Evolutionary conservation across 2,888 invertebrate species (phyloP).

Genomic region (Euzetes globulus): DNA sequence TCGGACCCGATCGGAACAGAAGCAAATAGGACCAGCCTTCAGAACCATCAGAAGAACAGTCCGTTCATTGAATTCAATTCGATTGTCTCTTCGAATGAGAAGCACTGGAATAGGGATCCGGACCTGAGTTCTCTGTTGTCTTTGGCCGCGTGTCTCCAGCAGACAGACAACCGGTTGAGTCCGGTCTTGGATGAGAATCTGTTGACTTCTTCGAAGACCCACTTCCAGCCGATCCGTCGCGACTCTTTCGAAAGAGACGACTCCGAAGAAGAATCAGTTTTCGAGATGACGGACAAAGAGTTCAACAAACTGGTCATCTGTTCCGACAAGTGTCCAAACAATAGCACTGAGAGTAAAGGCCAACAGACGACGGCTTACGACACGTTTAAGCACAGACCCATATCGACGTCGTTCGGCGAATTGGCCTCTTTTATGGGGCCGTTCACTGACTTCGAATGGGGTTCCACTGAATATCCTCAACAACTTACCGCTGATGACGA

Average conservation of each 20-base stretch:
- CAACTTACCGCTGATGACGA: background rate
- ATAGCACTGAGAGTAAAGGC: background rate
- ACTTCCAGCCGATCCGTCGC: conserved; percentile 71
- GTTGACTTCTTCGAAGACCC: conserved; percentile 67
- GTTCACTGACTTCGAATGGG: conserved; percentile 16
- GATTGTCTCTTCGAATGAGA: background rate
- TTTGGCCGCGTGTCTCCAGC: background rate
- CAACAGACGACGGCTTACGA: no score
- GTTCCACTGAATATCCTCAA: background rate
- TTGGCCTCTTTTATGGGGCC: conserved; percentile 30
- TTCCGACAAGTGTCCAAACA: conserved; percentile 30
- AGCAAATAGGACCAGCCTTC: background rate
- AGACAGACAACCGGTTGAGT: background rate
- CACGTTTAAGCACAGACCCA: background rate
- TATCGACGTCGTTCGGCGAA: conserved; percentile 30
- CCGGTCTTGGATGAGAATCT: conserved; percentile 56
- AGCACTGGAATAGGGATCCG: background rate
- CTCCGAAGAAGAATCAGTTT: background rate
- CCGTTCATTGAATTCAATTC: conserved; percentile 18
- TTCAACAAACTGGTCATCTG: conserved; percentile 23
- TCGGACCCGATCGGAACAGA: background rate
- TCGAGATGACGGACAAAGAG: background rate
- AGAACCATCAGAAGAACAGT: conserved; percentile 25
- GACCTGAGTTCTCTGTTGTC: background rate
- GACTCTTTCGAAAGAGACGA: conserved; percentile 33